These are phyloP conservation scores for Colistium nudipinnis DNA, from an alignment of 2,113 vertebrate species.

Conservation along the genomic window DNA sequence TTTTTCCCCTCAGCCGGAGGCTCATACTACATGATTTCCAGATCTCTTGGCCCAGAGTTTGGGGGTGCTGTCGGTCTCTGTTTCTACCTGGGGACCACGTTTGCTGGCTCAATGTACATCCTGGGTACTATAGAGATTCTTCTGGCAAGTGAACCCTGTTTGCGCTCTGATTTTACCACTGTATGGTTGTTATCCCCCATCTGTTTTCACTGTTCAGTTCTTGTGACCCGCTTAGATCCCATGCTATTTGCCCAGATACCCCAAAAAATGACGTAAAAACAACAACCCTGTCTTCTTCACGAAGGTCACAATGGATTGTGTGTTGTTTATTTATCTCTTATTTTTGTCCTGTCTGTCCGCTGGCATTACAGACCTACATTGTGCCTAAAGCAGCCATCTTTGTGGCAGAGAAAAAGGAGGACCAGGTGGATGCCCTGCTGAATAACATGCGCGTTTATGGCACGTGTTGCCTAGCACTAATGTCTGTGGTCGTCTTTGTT, in stretches of 20 bases:
- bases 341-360: neutral
- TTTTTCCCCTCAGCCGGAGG: slow-evolving; percentile 78
- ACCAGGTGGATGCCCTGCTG: slow-evolving; percentile 81
- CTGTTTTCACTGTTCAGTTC: neutral
- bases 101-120: slow-evolving; percentile 87
- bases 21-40: slow-evolving; percentile 87
- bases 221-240: neutral
- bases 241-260: neutral
- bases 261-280: too few relatives aligned
- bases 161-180: neutral
- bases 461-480: slow-evolving; percentile 87
- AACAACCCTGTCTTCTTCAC: too few relatives aligned
- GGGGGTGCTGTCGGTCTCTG: slow-evolving; percentile 85
- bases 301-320: too few relatives aligned
- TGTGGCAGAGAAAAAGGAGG: slow-evolving; percentile 72
- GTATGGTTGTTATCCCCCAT: neutral
- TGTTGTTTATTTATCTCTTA: neutral
- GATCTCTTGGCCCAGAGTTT: slow-evolving; percentile 85
- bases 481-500: slow-evolving; percentile 93
- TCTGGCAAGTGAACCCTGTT: slow-evolving; percentile 70
- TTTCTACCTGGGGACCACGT: slow-evolving; percentile 86
- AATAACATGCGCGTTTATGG: slow-evolving; percentile 97
- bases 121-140: slow-evolving; percentile 86
- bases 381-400: slow-evolving; percentile 91
- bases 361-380: slow-evolving; percentile 87